Base-by-base conservation (phyloP, 2,888 invertebrate genomes). In the Dryobotodes eremita region DNA sequence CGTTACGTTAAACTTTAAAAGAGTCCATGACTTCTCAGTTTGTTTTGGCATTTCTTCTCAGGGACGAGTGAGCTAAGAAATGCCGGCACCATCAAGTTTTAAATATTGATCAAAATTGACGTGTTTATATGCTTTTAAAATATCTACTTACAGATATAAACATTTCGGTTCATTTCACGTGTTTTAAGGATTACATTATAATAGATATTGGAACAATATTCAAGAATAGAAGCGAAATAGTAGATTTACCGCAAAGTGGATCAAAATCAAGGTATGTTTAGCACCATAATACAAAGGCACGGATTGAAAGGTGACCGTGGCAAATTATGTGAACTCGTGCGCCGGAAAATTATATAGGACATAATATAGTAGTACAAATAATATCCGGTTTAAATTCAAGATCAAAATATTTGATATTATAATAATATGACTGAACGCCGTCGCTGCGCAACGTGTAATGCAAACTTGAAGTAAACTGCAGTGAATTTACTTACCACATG, bases 251-350 rank as follows among this genome's bases (percentile, higher is more conserved):
- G 26, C 26, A 82, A 65, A 82, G 31, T 59, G 57, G 23, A 75
- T 53, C 57, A 26, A 83, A 64, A 53, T 57, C n/a, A 13, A 83
- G 50, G 57, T 53, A 42, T 0, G 0, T 68, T 80, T 83, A 31
- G 53, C 48, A 31, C 31, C 15, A 50, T 11, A 55, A 66, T 42
- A 71, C 66, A 79, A 70, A 62, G 46, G 57, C 55, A 42, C 23
- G 42, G 42, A 85, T 81, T 77, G 76, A 75, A 81, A 78, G 76
- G 80, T 77, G 80, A 82, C 89, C 77, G 57, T 71, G 61, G 55
- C 42, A 65, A 83, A 72, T 87, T 75, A 82, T 76, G 31, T 72
- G 71, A 74, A 81, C n/a, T 70, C 74, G 69, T n/a, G 46, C 42
- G 46, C 77, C 73, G 73, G 77, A 71, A 86, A 83, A 85, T 88